These are phyloP conservation scores for Dione vanillae DNA, from an alignment of 2,888 invertebrate species.

Conservation along the genomic window DNA sequence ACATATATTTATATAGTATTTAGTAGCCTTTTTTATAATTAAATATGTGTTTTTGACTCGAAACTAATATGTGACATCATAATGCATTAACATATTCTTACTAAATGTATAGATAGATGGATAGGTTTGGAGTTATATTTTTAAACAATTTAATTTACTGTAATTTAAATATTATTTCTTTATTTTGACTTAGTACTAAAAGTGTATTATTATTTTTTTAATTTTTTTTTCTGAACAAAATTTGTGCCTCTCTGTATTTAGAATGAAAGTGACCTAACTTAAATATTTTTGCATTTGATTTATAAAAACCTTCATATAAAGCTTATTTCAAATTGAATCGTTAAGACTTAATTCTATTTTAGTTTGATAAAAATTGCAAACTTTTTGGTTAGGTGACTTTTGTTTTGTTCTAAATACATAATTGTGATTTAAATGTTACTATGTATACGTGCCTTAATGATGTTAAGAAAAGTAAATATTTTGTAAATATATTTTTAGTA, in stretches of 20 bases:
- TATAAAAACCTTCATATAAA: too few relatives aligned
- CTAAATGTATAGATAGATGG: background rate
- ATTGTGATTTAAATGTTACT: slow-evolving; percentile 28
- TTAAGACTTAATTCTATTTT: too few relatives aligned
- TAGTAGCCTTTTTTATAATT: background rate
- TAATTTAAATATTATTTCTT: background rate
- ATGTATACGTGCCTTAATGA: slow-evolving; percentile 33
- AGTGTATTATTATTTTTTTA: slow-evolving; percentile 6
- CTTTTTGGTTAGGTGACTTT: background rate
- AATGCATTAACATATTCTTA: background rate
- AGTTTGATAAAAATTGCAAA: background rate
- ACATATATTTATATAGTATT: background rate
- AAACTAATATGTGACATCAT: background rate
- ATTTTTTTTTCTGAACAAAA: background rate
- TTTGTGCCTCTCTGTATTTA: background rate
- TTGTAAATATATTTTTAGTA: slow-evolving; percentile 44
- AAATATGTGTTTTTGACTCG: background rate
- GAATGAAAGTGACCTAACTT: background rate
- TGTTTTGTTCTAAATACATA: background rate
- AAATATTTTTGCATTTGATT: too few relatives aligned
- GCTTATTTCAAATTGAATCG: too few relatives aligned
- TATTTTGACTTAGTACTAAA: background rate
- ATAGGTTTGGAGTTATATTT: background rate
- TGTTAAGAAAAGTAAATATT: slow-evolving; percentile 34
- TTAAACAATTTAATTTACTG: background rate